These are phyloP conservation scores for Nysson spinosus DNA, from an alignment of 2,888 invertebrate genomes.

Conservation along the genomic window DNA sequence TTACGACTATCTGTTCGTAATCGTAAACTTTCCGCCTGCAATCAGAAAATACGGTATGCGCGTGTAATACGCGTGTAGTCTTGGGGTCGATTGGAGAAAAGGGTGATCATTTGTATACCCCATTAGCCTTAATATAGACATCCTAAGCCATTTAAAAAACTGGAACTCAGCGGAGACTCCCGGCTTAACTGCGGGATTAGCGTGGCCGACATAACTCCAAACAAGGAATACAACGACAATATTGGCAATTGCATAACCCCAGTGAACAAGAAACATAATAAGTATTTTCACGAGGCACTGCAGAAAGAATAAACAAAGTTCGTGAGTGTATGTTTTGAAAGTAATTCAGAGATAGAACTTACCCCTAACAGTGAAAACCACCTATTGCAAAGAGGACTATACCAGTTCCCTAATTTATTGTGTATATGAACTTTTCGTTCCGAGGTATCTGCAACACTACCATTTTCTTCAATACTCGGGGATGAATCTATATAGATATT, in stretches of 20 bases:
- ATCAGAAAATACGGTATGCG: background rate
- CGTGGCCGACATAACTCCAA: slow-evolving; percentile 96
- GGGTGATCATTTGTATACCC: slow-evolving; percentile 82
- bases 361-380: slow-evolving; percentile 96
- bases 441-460: slow-evolving; percentile 57
- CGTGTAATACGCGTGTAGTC: background rate
- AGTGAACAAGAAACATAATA: slow-evolving; percentile 95
- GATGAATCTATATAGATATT: slow-evolving; percentile 75
- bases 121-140: slow-evolving; percentile 84
- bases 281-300: slow-evolving; percentile 92
- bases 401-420: slow-evolving; percentile 96
- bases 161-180: slow-evolving; percentile 91
- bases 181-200: slow-evolving; percentile 96
- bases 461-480: slow-evolving; percentile 74
- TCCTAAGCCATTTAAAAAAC: slow-evolving; percentile 88
- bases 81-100: background rate
- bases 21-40: slow-evolving; percentile 86
- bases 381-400: slow-evolving; percentile 94
- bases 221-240: slow-evolving; percentile 89
- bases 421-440: slow-evolving; percentile 85
- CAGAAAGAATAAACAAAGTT: too few species aligned
- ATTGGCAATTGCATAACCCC: slow-evolving; percentile 93
- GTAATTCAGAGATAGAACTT: slow-evolving; percentile 83
- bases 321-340: slow-evolving; percentile 88
- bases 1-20: slow-evolving; percentile 92